Evolutionary conservation across 2,888 invertebrate species (phyloP).

Genomic region (Salpingus planirostris): DNA sequence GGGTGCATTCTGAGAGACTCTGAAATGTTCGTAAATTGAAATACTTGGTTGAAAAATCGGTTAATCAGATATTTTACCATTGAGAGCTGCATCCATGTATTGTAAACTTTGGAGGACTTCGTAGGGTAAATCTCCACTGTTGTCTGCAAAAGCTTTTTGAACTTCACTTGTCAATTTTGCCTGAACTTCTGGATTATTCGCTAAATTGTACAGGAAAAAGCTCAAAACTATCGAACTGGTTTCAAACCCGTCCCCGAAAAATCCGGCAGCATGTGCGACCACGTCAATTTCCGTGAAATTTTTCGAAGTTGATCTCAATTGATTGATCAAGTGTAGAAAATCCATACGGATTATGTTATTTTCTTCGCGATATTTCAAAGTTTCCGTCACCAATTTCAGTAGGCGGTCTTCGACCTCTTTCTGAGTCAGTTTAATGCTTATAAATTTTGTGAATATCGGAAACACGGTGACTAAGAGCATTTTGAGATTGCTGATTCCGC

Average conservation of each 20-base stretch:
- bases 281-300: conserved; percentile 39
- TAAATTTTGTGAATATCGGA: conserved; percentile 8
- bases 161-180: conserved; percentile 39
- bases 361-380: conserved; percentile 34
- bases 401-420: background rate
- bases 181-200: conserved; percentile 37
- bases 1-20: conserved; percentile 24
- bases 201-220: conserved; percentile 38
- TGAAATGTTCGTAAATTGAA: conserved; percentile 3
- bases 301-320: conserved; percentile 20
- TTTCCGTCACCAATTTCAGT: conserved; percentile 21
- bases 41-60: background rate
- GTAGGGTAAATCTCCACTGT: conserved; percentile 34
- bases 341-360: conserved; percentile 38
- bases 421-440: conserved; percentile 8
- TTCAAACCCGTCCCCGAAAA: conserved; percentile 46
- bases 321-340: conserved; percentile 33
- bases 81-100: conserved; percentile 41
- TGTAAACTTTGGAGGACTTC: conserved; percentile 40
- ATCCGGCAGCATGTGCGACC: conserved; percentile 46
- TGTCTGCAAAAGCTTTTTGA: conserved; percentile 21
- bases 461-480: conserved; percentile 9
- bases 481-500: conserved; percentile 5
- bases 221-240: conserved; percentile 40
- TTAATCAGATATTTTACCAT: conserved; percentile 19